Conservation (phyloP, 2,113 vertebrate species). For the Regulus satrapa region DNA sequence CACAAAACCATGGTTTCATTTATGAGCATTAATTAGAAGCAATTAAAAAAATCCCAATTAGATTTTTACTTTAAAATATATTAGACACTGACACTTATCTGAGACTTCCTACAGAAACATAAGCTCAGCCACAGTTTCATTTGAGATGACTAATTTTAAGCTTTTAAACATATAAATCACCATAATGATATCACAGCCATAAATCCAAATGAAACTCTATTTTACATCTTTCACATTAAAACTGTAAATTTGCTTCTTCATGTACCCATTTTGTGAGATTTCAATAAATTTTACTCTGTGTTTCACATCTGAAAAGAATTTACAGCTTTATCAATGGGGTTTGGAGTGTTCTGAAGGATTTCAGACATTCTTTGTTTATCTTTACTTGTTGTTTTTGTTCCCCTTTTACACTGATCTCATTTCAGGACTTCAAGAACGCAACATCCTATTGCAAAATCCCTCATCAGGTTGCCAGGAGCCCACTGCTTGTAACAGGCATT, state of each 20-base stretch:
- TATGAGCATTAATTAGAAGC: not conserved
- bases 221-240: not conserved
- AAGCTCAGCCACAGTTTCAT: not conserved
- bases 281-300: not conserved
- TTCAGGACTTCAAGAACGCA: not conserved
- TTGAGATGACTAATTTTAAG: not conserved
- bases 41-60: not conserved
- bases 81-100: not conserved
- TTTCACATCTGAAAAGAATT: not conserved
- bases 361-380: not conserved
- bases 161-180: not conserved
- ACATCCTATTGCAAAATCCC: not conserved
- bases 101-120: not conserved
- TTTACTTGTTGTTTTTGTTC: not conserved
- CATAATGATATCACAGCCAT: not conserved
- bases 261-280: not conserved
- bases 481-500: not conserved
- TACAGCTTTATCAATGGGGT: not conserved
- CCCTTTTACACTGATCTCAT: not conserved
- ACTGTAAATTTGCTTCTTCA: not conserved
- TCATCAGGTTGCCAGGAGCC: not conserved
- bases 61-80: slow-evolving; percentile 15
- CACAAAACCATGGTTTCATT: not conserved
- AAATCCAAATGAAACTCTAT: not conserved
- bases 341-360: not conserved